Evolutionary conservation across 1,140 invertebrate genomes (phyloP).

Genomic region (Planococcus citri): DNA sequence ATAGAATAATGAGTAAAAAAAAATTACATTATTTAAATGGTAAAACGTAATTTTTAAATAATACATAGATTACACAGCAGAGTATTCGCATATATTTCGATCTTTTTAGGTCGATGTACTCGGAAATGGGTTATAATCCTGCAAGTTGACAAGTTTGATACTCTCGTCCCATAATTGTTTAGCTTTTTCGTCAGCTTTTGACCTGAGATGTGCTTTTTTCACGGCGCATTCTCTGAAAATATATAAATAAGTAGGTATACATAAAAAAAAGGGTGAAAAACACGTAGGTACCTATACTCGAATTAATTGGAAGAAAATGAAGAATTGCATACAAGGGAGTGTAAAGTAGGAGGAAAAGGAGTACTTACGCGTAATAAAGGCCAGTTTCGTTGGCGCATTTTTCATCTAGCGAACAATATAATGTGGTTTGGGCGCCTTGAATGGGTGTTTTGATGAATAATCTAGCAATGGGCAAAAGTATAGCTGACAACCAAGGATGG

Average conservation of each 20-base stretch:
- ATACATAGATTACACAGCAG: too few species aligned
- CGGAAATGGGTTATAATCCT: conserved; percentile 22
- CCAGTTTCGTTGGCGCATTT: conserved; percentile 48
- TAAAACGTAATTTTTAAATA: too few species aligned
- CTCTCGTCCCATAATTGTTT: conserved; percentile 62
- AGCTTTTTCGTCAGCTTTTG: conserved; percentile 39
- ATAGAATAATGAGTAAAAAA: too few species aligned
- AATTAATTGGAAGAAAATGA: too few species aligned
- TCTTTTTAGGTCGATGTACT: too few species aligned
- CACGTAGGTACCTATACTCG: too few species aligned
- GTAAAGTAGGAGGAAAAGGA: too few species aligned
- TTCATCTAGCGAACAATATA: conserved; percentile 64
- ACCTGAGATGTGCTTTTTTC: conserved; percentile 34
- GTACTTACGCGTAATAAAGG: conserved; percentile 39
- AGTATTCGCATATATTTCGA: too few species aligned
- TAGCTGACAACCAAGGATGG: conserved; percentile 42
- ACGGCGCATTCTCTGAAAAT: conserved; percentile 44
- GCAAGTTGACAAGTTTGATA: conserved; percentile 37
- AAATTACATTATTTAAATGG: too few species aligned
- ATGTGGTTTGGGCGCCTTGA: conserved; percentile 64
- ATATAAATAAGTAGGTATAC: neutral
- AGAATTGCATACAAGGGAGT: too few species aligned
- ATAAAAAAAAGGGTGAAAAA: too few species aligned
- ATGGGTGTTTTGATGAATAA: conserved; percentile 46
- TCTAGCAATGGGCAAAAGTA: conserved; percentile 29